A percentile compares a stretch with the other conserved stretches of the same genome.
phyloP scores from a whole-genome alignment of 2,888 invertebrate genomes.

The Ennomos erosarius region DNA sequence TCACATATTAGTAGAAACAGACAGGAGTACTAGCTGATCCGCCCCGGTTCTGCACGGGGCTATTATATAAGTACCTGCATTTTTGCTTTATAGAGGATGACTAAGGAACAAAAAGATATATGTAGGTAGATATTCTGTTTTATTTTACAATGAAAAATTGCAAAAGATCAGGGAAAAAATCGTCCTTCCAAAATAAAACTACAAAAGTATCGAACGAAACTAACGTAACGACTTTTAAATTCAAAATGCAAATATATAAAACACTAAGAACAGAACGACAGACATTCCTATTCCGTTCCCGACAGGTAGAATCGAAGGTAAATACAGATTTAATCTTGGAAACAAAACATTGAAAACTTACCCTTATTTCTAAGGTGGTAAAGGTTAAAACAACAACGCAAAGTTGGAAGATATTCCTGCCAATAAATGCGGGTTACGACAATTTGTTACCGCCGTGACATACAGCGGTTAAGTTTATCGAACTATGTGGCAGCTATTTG shows the following conservation, averaged over 20 bases:
- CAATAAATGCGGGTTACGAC: conserved; percentile 64
- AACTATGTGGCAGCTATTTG: conserved; percentile 28
- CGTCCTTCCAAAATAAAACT: conserved; percentile 36
- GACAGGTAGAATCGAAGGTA: conserved; percentile 44
- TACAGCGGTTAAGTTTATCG: conserved; percentile 46
- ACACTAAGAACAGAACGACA: conserved; percentile 35
- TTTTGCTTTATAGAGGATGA: too few relatives aligned
- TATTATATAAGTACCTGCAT: too few relatives aligned
- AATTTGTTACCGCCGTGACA: conserved; percentile 62
- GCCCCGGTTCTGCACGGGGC: too few relatives aligned
- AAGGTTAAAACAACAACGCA: conserved; percentile 35
- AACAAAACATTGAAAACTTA: conserved; percentile 26
- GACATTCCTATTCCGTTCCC: conserved; percentile 42
- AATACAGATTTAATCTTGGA: conserved; percentile 42
- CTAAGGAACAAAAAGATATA: too few relatives aligned
- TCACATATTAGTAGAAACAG: too few relatives aligned
- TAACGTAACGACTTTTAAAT: conserved; percentile 36
- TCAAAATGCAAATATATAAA: conserved; percentile 39
- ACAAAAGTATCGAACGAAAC: conserved; percentile 33
- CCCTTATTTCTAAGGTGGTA: conserved; percentile 26
- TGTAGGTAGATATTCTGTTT: too few relatives aligned
- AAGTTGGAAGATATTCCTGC: conserved; percentile 48
- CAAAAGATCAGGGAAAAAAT: conserved; percentile 27
- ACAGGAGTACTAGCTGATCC: too few relatives aligned
- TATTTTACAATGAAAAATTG: background rate